Base-by-base conservation (phyloP, 1,140 invertebrate genomes). In the Cherax quadricarinatus region DNA sequence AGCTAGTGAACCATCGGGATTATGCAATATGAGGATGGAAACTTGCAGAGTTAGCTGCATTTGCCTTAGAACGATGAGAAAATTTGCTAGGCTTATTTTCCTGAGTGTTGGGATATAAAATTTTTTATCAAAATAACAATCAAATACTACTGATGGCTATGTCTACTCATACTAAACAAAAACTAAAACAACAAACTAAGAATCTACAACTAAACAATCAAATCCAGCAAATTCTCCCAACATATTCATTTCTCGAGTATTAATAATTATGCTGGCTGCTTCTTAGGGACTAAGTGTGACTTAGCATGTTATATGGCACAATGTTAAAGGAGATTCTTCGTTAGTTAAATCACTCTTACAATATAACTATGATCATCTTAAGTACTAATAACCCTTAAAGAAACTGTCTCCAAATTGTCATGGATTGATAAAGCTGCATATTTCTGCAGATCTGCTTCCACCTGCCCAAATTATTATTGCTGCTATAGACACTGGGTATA, bases 221-320 rank as follows among this genome's bases (percentile, higher is more conserved):
- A 88, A 88, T 92, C 91, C 91, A 88, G 86, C 91, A 92, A 92
- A 92, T 92, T 88, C 86, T 92, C 91, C 80, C 91, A 92, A 88
- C 91, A 88, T 84, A 92, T 88, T 88, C 91, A 88, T 62, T 88
- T 92, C 86, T 75, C 81, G 91, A 92, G 91, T 92, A 92, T 92
- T 92, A 92, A 88, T 92, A 88, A 92, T 91, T 91, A 91, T 88
- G 91, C 91, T 92, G 86, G 86, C 91, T 73, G 91, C 91, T 88
- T 88, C 91, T 92, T 92, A 92, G 84, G 82, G 66, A 88, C 91
- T 92, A 92, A 84, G 91, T 92, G 91, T 92, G 91, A 92, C 91
- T 92, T 92, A 92, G 91, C 91, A 88, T 92, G 91, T 92, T 92
- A 92, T 92, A 92, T 92, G 91, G 91, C 91, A 92, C 91, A 92